Base-by-base conservation (phyloP, 2,797 vertebrate genomes). In the Sebastes itinus region DNA sequence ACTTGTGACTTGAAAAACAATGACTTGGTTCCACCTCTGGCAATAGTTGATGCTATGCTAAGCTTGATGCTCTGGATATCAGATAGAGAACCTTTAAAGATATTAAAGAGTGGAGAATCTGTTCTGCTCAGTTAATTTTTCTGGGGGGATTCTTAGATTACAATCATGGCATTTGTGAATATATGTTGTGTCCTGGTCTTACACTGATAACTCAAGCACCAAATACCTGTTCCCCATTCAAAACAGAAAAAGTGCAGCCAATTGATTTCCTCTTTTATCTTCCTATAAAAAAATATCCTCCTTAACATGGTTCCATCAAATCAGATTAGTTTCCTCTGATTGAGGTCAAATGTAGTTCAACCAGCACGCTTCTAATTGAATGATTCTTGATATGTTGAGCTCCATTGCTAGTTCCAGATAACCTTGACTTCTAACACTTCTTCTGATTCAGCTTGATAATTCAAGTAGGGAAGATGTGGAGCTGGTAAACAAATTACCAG, bases 281-380 rank as follows among this genome's bases (percentile, higher is more conserved):
- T 63, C 23, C 4, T 30, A 75, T 74, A 35, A 54, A 60, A 23
- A 23, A 56, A 72, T 30, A 60, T 74, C 55, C 56, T 46, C 35
- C 64, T 66, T 56, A 77, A 52, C 52, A 52, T 8, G 3, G 11
- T 6, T 70, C 70, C 56, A 80, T 89, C 80, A 58, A 80, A 90
- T 86, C 64, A 75, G 69, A 84, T 86, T 73, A 75, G 71, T 68
- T 87, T 74, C 46, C 55, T 77, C 54, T 88, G 81, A 88, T 80
- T 88, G 81, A 80, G 87, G 88, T 90, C 81, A 88, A 68, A 82
- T 59, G 70, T 42, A 75, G 84, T 78, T 88, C 71, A 84, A 60
- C 56, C 61, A 72, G 28, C 33, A 32, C 7, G 32, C 49, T 22
- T 81, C 58, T 82, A 86, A 88, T 68, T 88, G 82, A 87, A 82